Evolutionary conservation across 2,113 vertebrate species (phyloP), one percentile per base, ranked within the genome.

Genomic region (Chauna torquata): DNA sequence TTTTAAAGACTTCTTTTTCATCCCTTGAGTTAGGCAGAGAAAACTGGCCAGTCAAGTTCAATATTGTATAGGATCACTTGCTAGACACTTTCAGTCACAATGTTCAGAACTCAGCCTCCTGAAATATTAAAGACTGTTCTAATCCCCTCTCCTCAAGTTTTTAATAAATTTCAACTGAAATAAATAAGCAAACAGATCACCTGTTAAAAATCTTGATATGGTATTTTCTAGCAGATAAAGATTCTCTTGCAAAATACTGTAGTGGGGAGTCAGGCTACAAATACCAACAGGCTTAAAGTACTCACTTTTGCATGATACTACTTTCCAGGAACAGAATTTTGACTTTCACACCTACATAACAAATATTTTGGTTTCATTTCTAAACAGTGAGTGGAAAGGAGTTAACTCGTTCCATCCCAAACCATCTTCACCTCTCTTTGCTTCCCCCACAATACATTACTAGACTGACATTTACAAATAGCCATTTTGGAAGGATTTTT

Each of bases 391-490:
- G 36, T 30, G 16, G 42, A 65, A 42, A 79, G 23, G 14, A 90
- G 2, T 91, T 95, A 95, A 94, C 93, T 76, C 81, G 27, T 91
- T 92, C 74, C 49, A 69, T 17, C 50, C 78, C 54, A 49, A 66
- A 70, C 12, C 47, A 85, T 58, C 84, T 87, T 79, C 32, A 79
- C 36, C 30, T 91, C 54, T 34, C 12, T 77, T 81, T 68, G 50
- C 15, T 36, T 86, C 70, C 45, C 54, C 78, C 82, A 74, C 68
- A 92, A 93, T 72, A 94, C 57, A 93, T 86, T 96, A 92, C 88
- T 82, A 98, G 95, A 93, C 61, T 97, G 98, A 97, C 98, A 97
- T 98, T 98, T 98, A 98, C 59, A 98, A 98, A 98, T 98, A 97
- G 96, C 96, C 88, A 95, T 94, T 98, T 97, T 96, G 95, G 97